Evolutionary conservation across 2,113 vertebrate genomes (phyloP), one percentile per base, ranked within the genome.

Genomic region (Romanogobio albipinnatus): DNA sequence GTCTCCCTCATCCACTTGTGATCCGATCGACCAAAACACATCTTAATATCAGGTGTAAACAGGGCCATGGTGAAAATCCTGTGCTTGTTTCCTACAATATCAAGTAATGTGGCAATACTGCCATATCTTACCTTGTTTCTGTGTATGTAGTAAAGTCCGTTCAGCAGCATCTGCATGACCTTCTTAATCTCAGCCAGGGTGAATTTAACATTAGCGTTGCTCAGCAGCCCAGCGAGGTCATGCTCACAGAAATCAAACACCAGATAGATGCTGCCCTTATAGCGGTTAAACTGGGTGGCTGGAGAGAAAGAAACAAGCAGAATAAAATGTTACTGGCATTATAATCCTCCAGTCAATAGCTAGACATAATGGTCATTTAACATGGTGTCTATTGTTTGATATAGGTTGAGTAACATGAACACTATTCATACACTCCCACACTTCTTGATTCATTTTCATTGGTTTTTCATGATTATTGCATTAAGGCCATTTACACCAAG

Each of bases 231-330:
- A 0, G 98, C 98, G 83, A 99, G 94, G 91, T 99, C 98, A 0
- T 99, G 98, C 90, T 99, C 98, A 0, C 98, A 99, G 94, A 99
- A 99, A 89, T 99, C 98, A 87, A 99, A 99, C 90, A 99, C 98
- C 58, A 99, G 92, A 91, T 99, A 99, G 92, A 99, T 99, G 81
- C 97, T 99, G 90, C 98, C 98, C 90, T 99, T 99, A 93, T 98
- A 99, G 58, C 97, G 95, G 88, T 99, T 99, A 91, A 96, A 99
- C 0, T 97, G 97, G 26, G 97, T 98, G 10, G 98, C 98, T 99
- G 19, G 7, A 85, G 33, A 10, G 76, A 62, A 29, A 15, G 26
- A 83, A 7, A 58, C 3, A 68, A 1, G 47, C 11, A 36, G 3
- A 66, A 5, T 39, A 68, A 9, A 64, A 26, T 2, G 9, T 24